Percentiles rank a stretch among this genome's conserved stretches.
Evolutionary conservation across 2,888 invertebrate species (phyloP).

Genomic region (Steromphala cineraria): DNA sequence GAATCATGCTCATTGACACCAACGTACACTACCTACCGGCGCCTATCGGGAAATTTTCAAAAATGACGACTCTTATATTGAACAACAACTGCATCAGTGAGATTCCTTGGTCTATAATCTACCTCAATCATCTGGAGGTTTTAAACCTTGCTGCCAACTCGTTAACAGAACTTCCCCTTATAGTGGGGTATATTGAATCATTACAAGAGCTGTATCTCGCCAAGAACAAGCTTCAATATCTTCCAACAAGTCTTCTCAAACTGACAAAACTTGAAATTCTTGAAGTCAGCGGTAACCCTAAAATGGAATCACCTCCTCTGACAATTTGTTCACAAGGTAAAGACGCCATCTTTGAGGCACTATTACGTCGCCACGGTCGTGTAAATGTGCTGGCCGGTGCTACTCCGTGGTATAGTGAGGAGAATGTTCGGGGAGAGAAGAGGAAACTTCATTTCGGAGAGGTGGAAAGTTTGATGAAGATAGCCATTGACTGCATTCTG

Average conservation of each 20-base stretch:
- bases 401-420: neutral
- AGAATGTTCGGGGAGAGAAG: too few species aligned
- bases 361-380: neutral
- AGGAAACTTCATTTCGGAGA: too few species aligned
- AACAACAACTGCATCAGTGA: neutral
- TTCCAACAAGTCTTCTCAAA: neutral
- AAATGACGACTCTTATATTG: neutral
- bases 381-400: neutral
- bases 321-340: neutral
- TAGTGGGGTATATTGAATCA: neutral
- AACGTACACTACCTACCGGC: neutral
- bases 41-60: neutral
- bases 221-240: neutral
- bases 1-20: neutral
- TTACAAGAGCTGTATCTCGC: neutral
- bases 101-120: neutral
- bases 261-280: neutral
- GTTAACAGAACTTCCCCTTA: neutral
- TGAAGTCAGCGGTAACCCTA: neutral
- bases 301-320: neutral
- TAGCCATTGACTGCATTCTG: neutral
- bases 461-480: neutral
- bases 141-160: neutral
- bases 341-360: neutral
- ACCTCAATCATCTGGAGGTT: neutral